Conservation (phyloP, 2,113 vertebrate genomes). For the Prionailurus viverrinus region DNA sequence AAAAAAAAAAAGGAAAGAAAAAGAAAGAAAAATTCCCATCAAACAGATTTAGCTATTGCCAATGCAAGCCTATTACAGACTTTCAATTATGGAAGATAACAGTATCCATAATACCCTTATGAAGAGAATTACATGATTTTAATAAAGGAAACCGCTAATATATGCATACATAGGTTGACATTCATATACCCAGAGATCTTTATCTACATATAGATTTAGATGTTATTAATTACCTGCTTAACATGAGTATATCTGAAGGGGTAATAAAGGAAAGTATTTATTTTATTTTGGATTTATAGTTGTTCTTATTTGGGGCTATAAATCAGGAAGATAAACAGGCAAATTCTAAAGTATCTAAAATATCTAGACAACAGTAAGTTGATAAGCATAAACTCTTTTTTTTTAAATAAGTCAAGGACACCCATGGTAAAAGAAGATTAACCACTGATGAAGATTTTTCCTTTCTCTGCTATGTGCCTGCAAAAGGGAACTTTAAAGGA, state of each 20-base stretch:
- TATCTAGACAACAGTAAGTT: neutral
- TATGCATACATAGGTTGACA: neutral
- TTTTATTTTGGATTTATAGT: neutral
- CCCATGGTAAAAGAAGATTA: constrained; percentile 8
- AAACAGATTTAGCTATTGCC: constrained; percentile 33
- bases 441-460: neutral
- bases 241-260: neutral
- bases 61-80: constrained; percentile 1
- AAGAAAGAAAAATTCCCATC: neutral
- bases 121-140: neutral
- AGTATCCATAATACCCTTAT: neutral
- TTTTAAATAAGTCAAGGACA: neutral
- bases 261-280: neutral
- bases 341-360: neutral
- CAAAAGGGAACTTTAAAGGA: constrained; percentile 34
- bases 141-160: neutral
- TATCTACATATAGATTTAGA: neutral
- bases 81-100: constrained; percentile 21
- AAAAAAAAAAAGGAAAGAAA: too few relatives aligned
- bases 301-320: neutral
- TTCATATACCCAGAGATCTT: neutral
- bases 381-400: neutral
- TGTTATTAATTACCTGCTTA: neutral
- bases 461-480: neutral
- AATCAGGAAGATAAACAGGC: neutral